Evolutionary conservation across 1,140 invertebrate genomes (phyloP).

Genomic region (Diprion similis): DNA sequence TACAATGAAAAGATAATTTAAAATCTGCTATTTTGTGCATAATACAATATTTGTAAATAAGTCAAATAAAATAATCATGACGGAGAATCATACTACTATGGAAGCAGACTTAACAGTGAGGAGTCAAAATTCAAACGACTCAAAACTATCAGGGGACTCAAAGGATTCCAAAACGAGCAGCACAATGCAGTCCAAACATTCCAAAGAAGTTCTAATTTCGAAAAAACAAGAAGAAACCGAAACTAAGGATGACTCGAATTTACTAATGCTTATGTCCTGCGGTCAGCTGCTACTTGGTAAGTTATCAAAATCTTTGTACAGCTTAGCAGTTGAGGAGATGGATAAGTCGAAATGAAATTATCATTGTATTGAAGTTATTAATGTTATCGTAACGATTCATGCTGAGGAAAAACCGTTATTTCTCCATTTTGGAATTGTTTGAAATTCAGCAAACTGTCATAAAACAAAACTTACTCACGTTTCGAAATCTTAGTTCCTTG

Average conservation of each 20-base stretch:
- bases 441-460: no score
- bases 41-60: background rate
- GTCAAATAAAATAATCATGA: constrained; percentile 12
- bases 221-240: constrained; percentile 31
- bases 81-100: constrained; percentile 36
- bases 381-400: background rate
- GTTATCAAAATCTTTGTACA: constrained; percentile 8
- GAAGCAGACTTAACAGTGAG: constrained; percentile 53
- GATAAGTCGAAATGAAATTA: no score
- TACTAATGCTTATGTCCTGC: constrained; percentile 56
- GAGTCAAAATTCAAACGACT: constrained; percentile 54
- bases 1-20: background rate
- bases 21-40: no score
- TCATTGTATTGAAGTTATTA: no score
- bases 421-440: no score
- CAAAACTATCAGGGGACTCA: constrained; percentile 43
- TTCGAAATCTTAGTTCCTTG: no score
- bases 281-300: constrained; percentile 55
- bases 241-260: constrained; percentile 39
- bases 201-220: constrained; percentile 52
- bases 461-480: no score
- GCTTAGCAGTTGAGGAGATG: no score
- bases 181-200: constrained; percentile 50
- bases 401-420: no score
- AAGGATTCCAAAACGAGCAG: constrained; percentile 47